Base-by-base conservation (phyloP, 1,140 invertebrate species). In the Reticulitermes speratus region DNA sequence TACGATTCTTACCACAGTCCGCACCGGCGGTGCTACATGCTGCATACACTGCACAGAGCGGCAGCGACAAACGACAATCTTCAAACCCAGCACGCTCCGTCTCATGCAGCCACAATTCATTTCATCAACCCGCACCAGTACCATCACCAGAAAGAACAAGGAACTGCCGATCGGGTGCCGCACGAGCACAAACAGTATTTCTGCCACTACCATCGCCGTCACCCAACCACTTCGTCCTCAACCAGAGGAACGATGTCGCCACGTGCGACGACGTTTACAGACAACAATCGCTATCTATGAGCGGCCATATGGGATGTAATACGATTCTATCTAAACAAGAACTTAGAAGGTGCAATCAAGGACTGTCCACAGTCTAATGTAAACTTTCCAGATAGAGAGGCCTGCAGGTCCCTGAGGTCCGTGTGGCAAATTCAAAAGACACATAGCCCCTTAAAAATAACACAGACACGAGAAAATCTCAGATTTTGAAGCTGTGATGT, bases 1-100 rank as follows among this genome's bases (percentile, higher is more conserved):
- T 90, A 90, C 88, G 89, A 89, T 87, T 90, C 89, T 83, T 89
- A 88, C 84, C 89, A 89, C 88, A 90, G 88, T 85, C 89, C 88
- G 65, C 90, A 90, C 83, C 87, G 89, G 45, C 89, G 88, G 7
- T 90, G 89, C 82, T 90, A 89, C 84, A 89, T 90, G 88, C 52
- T 91, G n/a, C 88, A 86, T 23, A 90, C 84, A 48, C 48, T 89
- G 19, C 86, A 25, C 25, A 75, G 65, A 75, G 84, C 23, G 65
- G 84, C 45, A 52, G 84, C 59, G 0, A 55, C 19, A 55, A 55
- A 21, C 84, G 84, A 38, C 52, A 45, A 52, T 5, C 38, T 44
- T 48, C 30, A 30, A 38, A 84, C 48, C 44, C 38, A 45, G 12
- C 44, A 44, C 44, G 83, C 83, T 52, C 52, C 44, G 52, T 38